Evolutionary conservation across 2,888 invertebrate species (phyloP), one percentile per base, ranked within the genome.

Genomic region (Polylopha cassiicola): DNA sequence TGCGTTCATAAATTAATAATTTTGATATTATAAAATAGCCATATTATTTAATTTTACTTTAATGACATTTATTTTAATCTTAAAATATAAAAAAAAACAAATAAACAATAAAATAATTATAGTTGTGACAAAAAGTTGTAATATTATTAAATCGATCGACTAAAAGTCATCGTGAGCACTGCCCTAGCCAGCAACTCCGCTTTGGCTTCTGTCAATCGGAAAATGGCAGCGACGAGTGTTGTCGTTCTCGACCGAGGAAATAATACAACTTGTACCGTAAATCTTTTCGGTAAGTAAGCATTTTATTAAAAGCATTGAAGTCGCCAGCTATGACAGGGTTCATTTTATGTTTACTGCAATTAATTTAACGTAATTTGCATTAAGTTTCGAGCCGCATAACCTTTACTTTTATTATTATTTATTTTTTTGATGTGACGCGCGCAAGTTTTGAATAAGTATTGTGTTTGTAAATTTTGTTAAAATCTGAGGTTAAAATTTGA

Each of bases 221-320:
- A 88, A 88, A 89, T 89, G 89, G 89, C 89, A 90, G 94, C 94
- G 88, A 95, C 95, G 76, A 95, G 95, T 90, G 95, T 96, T 87
- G 95, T 97, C 85, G 94, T 96, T 73, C 89, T 95, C 73, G 95
- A 97, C 87, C 91, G 97, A 82, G 96, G 96, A 84, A 95, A 97
- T 88, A 96, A 96, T 88, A 97, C 96, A 80, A 95, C 96, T 78
- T 96, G 95, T 87, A 95, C 96, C 72, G 94, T 97, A 81, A 97
- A 97, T 89, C 90, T 97, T 85, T 96, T 96, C 87, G 97, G 97
- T 97, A 87, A 90, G 91, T 87, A 53, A 50, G 47, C 39, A 24
- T 50, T 54, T 45, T 28, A 30, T 48, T 46, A 43, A 47, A 50
- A 44, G 47, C 21, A 13, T 37, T 43, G 24, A 22, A 41, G 33